These are phyloP conservation scores for Machimus rusticus DNA, from an alignment of 2,888 invertebrate species.

Conservation along the genomic window DNA sequence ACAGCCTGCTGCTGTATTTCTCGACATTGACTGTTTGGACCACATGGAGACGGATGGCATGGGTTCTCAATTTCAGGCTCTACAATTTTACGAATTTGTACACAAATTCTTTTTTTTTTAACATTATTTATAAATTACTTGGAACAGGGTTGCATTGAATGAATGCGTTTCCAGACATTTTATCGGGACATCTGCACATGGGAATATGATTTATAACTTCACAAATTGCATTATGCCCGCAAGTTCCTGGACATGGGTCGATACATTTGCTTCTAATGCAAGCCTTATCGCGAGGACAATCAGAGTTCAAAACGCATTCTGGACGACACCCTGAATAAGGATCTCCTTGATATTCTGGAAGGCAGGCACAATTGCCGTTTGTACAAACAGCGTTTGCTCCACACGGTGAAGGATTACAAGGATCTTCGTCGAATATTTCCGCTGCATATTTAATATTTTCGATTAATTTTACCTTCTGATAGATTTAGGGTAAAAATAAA, in stretches of 20 bases:
- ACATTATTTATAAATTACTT: slow-evolving; percentile 50
- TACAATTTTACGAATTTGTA: slow-evolving; percentile 49
- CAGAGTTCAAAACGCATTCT: slow-evolving; percentile 78
- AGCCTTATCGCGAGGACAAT: slow-evolving; percentile 73
- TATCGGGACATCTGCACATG: slow-evolving; percentile 76
- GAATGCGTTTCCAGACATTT: slow-evolving; percentile 82
- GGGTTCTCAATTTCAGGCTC: slow-evolving; percentile 66
- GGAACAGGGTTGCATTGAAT: slow-evolving; percentile 67
- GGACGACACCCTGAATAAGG: slow-evolving; percentile 78
- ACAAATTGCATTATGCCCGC: slow-evolving; percentile 80
- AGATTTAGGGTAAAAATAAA: slow-evolving; percentile 52
- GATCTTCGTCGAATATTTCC: slow-evolving; percentile 62
- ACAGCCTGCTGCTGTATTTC: slow-evolving; percentile 70
- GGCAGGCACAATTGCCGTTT: slow-evolving; percentile 74
- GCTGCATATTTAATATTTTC: slow-evolving; percentile 50
- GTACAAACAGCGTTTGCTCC: slow-evolving; percentile 76
- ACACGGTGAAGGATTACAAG: slow-evolving; percentile 81
- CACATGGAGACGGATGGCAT: slow-evolving; percentile 76
- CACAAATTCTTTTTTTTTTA: neutral
- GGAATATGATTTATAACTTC: slow-evolving; percentile 81
- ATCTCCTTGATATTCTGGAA: slow-evolving; percentile 76
- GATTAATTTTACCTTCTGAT: neutral
- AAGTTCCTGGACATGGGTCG: slow-evolving; percentile 77
- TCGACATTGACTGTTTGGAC: slow-evolving; percentile 74
- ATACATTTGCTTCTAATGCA: slow-evolving; percentile 78